Evolutionary conservation across 2,113 vertebrate genomes (phyloP).

Genomic region (Caranx melampygus): DNA sequence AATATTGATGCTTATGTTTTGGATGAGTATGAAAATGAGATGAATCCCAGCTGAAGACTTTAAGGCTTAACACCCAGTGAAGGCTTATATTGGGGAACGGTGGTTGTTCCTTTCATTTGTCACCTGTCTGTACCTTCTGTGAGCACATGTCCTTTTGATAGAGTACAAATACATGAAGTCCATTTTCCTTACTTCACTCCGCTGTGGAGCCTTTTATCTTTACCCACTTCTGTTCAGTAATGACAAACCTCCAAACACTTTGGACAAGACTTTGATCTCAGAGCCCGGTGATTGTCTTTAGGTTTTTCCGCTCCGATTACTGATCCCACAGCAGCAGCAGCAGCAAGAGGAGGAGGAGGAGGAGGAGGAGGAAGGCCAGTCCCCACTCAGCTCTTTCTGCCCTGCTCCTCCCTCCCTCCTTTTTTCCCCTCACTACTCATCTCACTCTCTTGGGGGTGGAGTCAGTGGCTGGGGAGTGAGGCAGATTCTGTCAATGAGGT

Average conservation of each 20-base stretch:
- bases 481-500: constrained; percentile 63
- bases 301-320: constrained; percentile 64
- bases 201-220: constrained; percentile 34
- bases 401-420: constrained; percentile 24
- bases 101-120: too few relatives aligned
- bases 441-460: constrained; percentile 60
- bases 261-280: constrained; percentile 77
- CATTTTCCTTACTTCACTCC: not conserved
- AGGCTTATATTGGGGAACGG: too few relatives aligned
- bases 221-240: constrained; percentile 63
- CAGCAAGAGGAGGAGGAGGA: not conserved
- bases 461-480: constrained; percentile 53
- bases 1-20: too few relatives aligned
- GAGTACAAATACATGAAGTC: not conserved
- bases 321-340: constrained; percentile 29
- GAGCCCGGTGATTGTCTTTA: constrained; percentile 67
- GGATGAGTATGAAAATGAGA: too few relatives aligned
- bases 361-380: constrained; percentile 23
- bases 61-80: too few relatives aligned
- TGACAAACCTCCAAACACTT: constrained; percentile 60
- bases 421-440: constrained; percentile 35
- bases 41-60: too few relatives aligned
- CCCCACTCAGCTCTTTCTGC: constrained; percentile 25
- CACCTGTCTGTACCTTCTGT: too few relatives aligned
- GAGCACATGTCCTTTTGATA: not conserved